These are phyloP conservation scores for Anolis carolinensis DNA, from an alignment of 2,113 vertebrate species.

Conservation along the genomic window DNA sequence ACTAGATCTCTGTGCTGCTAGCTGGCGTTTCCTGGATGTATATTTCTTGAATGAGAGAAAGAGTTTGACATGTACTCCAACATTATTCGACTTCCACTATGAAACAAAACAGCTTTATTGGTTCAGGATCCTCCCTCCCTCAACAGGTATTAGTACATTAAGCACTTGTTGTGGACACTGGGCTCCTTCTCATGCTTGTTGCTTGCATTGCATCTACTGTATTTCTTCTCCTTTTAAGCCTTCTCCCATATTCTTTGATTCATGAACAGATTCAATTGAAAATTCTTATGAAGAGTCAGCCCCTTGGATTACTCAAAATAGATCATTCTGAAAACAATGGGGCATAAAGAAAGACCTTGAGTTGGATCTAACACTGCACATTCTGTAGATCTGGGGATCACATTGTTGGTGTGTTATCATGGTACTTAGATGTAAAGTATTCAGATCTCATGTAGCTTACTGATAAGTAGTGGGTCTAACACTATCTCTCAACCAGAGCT, in stretches of 20 bases:
- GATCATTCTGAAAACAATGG: neutral
- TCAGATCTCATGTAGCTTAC: neutral
- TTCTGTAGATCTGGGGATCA: neutral
- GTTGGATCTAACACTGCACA: neutral
- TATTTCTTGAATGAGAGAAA: too few species aligned
- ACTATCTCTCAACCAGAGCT: neutral
- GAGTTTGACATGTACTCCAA: too few species aligned
- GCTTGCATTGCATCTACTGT: neutral
- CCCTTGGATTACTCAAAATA: neutral
- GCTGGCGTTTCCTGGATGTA: too few species aligned
- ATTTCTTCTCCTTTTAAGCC: neutral
- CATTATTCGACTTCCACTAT: neutral
- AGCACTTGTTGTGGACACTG: too few species aligned
- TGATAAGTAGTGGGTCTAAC: neutral
- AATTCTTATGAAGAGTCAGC: neutral
- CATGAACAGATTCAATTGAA: neutral
- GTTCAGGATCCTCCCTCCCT: neutral
- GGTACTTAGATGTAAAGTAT: neutral
- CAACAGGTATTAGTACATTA: neutral
- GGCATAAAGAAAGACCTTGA: neutral
- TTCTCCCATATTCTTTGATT: neutral
- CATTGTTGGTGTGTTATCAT: too few species aligned
- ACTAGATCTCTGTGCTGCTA: too few species aligned
- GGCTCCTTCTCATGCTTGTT: neutral
- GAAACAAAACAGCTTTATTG: neutral